These are phyloP conservation scores for Triplophysa siluroides DNA, from an alignment of 2,113 vertebrate genomes.

Conservation along the genomic window DNA sequence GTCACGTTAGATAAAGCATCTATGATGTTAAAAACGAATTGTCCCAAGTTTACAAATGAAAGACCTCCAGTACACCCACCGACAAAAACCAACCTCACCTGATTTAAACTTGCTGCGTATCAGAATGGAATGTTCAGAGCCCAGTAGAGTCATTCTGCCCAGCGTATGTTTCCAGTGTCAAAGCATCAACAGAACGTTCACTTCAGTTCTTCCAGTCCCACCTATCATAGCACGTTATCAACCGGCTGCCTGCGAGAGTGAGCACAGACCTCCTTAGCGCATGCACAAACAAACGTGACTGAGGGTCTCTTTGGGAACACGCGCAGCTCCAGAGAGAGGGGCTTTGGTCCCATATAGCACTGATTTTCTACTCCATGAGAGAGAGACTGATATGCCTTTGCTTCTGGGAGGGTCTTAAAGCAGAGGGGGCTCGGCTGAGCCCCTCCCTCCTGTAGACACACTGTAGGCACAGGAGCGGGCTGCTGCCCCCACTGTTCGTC, in stretches of 20 bases:
- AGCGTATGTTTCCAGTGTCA: slow-evolving; percentile 77
- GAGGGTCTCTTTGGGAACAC: slow-evolving; percentile 45
- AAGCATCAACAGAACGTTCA: slow-evolving; percentile 45
- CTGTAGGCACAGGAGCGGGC: slow-evolving; percentile 31
- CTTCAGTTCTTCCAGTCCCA: slow-evolving; percentile 63
- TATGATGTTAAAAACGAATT: no score
- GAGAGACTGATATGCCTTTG: slow-evolving; percentile 79
- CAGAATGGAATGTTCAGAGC: slow-evolving; percentile 95
- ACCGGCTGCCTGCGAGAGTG: slow-evolving; percentile 2
- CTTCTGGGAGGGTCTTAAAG: slow-evolving; percentile 74
- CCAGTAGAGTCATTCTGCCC: slow-evolving; percentile 94
- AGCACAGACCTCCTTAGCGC: slow-evolving; percentile 5
- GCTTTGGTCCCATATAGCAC: slow-evolving; percentile 83
- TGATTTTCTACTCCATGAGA: slow-evolving; percentile 76
- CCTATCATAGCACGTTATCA: slow-evolving; percentile 4
- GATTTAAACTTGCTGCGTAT: slow-evolving; percentile 99
- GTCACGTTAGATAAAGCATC: not conserved
- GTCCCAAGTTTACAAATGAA: no score
- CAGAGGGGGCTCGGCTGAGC: slow-evolving; percentile 67
- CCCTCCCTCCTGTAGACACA: slow-evolving; percentile 72
- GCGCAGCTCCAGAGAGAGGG: slow-evolving; percentile 56
- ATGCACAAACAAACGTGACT: slow-evolving; percentile 54
- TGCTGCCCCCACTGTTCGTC: slow-evolving; percentile 72
- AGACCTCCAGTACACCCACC: not conserved
- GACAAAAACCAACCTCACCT: slow-evolving; percentile 82